Evolutionary conservation across 1,140 invertebrate genomes (phyloP).

Genomic region (Drosophila sp.): DNA sequence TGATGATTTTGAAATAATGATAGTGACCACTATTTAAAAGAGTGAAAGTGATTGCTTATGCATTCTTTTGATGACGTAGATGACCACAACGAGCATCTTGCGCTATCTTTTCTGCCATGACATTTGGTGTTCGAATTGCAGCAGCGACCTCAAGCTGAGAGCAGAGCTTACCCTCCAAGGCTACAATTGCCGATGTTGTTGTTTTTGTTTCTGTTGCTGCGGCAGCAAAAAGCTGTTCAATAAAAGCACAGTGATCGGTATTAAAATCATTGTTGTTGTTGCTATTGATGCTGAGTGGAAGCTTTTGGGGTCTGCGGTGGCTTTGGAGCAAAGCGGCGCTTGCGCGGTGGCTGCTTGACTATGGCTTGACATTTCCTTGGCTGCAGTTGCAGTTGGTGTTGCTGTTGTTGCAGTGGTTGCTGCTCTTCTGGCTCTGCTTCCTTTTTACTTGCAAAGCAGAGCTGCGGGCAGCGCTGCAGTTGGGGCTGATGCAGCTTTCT

Average conservation of each 20-base stretch:
- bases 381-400: neutral
- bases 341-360: constrained; percentile 33
- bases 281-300: neutral
- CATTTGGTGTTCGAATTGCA: constrained; percentile 6
- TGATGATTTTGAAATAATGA: too few relatives aligned
- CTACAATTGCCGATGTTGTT: constrained; percentile 3
- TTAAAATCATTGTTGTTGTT: neutral
- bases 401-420: neutral
- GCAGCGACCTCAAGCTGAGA: constrained; percentile 22
- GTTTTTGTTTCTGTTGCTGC: constrained; percentile 15
- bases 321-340: constrained; percentile 24
- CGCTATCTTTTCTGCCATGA: neutral
- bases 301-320: constrained; percentile 23
- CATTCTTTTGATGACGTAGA: neutral
- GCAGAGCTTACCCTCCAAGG: constrained; percentile 36
- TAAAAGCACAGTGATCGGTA: constrained; percentile 39
- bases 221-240: constrained; percentile 41
- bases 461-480: constrained; percentile 4
- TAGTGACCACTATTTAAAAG: too few relatives aligned
- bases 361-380: constrained; percentile 2
- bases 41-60: neutral
- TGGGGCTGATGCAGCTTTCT: constrained; percentile 22
- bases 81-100: neutral
- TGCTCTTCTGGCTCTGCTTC: neutral
- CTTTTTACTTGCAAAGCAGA: neutral